Conservation (phyloP, 2,797 vertebrate species). For the Crocodylus rhombifer region DNA sequence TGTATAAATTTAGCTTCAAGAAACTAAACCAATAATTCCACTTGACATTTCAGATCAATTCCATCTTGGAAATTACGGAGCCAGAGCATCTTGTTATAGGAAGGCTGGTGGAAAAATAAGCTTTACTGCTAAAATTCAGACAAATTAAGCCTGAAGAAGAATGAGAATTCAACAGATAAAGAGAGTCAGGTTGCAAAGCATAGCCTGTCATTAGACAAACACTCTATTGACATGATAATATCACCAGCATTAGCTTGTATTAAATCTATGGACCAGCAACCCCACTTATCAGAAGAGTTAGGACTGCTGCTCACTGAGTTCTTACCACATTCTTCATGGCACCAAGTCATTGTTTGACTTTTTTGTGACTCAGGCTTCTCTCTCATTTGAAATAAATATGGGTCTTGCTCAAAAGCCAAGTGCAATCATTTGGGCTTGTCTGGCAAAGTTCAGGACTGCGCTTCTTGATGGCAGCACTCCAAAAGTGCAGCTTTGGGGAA, state of each 20-base stretch:
- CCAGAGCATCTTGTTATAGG: constrained; percentile 1
- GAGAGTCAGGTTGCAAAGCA: background rate
- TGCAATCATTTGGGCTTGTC: background rate
- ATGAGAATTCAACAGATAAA: background rate
- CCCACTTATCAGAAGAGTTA: background rate
- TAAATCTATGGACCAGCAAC: background rate
- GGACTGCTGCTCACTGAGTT: background rate
- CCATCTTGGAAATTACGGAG: constrained; percentile 41
- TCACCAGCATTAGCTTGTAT: background rate
- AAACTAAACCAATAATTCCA: background rate
- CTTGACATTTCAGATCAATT: constrained; percentile 39
- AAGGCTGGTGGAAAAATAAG: constrained; percentile 1
- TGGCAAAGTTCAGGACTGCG: background rate
- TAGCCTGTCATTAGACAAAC: background rate
- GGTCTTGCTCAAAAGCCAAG: background rate
- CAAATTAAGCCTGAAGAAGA: background rate
- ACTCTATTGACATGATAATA: background rate
- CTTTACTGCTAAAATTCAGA: constrained; percentile 1
- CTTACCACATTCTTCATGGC: background rate
- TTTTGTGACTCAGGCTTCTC: background rate
- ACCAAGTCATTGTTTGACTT: background rate
- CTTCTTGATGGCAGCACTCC: background rate
- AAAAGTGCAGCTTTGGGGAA: background rate
- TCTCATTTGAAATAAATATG: background rate
- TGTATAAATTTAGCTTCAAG: background rate